Base-by-base conservation (phyloP, 2,888 invertebrate genomes). In the Agrochola circellaris region DNA sequence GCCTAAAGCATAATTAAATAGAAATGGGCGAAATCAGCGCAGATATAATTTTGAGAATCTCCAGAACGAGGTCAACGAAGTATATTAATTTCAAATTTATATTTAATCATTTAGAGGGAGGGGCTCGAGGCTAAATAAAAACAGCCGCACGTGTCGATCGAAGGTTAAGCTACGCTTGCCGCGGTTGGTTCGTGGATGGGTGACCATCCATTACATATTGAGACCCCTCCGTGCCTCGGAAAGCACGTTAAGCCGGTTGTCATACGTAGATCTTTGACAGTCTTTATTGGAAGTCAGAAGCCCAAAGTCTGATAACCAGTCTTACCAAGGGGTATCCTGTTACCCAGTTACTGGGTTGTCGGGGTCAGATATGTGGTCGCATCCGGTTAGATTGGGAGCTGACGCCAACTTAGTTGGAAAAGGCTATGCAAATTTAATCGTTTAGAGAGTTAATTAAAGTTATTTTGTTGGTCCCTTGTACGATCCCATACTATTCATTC, bases 61-160 rank as follows among this genome's bases (percentile, higher is more conserved):
- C 26, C 23, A 26, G 26, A 73, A 60, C 23, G 26, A 60, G 67
- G 45, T 56, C 38, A 34, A 56, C 64, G 34, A 34, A 26, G 42
- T 45, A 74, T 34, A 54, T 75, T 60, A 4, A 62, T 64, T 75
- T 34, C 26, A 56, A 62, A 75, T 75, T 62, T 17, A 42, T 64
- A 62, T 66, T 42, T 30, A 17, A 45, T 66, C 13, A 30, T 30
- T 30, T 17, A 30, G 17, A 64, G 30, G n/a, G 38, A n/a, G n/a
- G n/a, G 1, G 26, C 26, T 66, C 26, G 26, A 20, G 11, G 15
- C 9, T 17, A 34, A 51, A 34, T 51, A 67, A 51, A n/a, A 68
- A 54, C n/a, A 54, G 34, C 23, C 42, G 26, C 42, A 26, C 11
- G 20, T 20, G 6, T 26, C 7, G 13, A 45, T 26, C n/a, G 5